Evolutionary conservation across 2,888 invertebrate species (phyloP), one percentile per base, ranked within the genome.

Genomic region (Lasioglossum leucozonium): DNA sequence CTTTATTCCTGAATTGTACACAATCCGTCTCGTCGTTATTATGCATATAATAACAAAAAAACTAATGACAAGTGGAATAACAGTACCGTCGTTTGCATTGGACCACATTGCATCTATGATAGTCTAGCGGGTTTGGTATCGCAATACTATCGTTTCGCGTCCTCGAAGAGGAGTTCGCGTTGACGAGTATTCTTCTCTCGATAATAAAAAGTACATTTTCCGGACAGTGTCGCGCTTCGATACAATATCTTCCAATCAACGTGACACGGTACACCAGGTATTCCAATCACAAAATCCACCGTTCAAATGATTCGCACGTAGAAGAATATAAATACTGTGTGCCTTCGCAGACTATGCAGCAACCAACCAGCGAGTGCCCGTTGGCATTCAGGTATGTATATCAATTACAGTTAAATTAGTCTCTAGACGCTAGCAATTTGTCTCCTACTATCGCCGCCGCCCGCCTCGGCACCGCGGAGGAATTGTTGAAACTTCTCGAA

Each of bases 271-370:
- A 58, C 55, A n/a, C 62, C n/a, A 81, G 44, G 79, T 85, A 81
- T 84, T 77, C 76, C 74, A 83, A 88, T 82, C 81, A 26, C 40
- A 74, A 79, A 62, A 83, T 51, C 55, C 65, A 69, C 73, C 58
- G 65, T 77, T 87, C 44, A 82, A 87, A 86, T 42, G 22, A 75
- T 81, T 87, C 69, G 44, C 72, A 87, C 47, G 71, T 85, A 87
- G 83, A 88, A 87, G 86, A 88, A 89, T 82, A 90, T 85, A 91
- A 93, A 93, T 92, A 91, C 88, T 90, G 89, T 90, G 89, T 87
- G 86, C 79, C 85, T 87, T 90, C 82, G 89, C 86, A 89, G 84
- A 87, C 81, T 89, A 88, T 85, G 87, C 86, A 90, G 84, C 74
- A 87, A 88, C 86, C 82, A 87, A 88, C 87, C 82, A 89, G 87